A percentile compares a stretch with the other conserved stretches of the same genome.
Conservation (phyloP, 2,113 vertebrate species). For the Dicerorhinus sumatrensis region DNA sequence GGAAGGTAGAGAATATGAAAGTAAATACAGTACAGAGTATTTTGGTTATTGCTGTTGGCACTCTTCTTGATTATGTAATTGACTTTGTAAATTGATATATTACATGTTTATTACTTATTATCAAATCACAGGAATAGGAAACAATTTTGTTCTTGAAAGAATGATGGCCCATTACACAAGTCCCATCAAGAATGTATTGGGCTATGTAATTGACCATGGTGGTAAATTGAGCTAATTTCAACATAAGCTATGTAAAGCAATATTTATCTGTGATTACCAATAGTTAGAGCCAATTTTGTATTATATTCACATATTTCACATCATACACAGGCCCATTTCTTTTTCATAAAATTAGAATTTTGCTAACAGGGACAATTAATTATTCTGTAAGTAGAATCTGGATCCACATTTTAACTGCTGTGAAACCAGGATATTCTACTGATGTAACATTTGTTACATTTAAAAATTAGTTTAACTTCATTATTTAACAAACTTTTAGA, state of each 20-base stretch:
- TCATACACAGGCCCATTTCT: neutral
- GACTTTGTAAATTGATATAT: constrained; percentile 80
- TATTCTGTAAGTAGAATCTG: constrained; percentile 16
- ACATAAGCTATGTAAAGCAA: constrained; percentile 39
- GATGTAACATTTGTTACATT: neutral
- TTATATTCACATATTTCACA: constrained; percentile 57
- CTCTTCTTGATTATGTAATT: constrained; percentile 78
- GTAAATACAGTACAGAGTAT: constrained; percentile 74
- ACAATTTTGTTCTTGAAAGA: constrained; percentile 80
- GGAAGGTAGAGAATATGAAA: constrained; percentile 71
- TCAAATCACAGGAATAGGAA: constrained; percentile 74
- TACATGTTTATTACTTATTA: constrained; percentile 79
- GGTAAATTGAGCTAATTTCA: constrained; percentile 67
- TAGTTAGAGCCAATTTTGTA: constrained; percentile 36
- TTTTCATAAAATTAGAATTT: constrained; percentile 52
- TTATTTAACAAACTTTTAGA: neutral
- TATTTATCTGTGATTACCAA: constrained; percentile 67
- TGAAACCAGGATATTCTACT: neutral
- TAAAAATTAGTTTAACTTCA: neutral
- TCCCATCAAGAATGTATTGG: constrained; percentile 75
- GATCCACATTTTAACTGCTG: neutral
- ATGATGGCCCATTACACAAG: constrained; percentile 76
- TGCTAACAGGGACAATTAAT: neutral
- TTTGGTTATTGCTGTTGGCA: constrained; percentile 75
- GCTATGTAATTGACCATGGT: constrained; percentile 73